These are phyloP conservation scores for Orthosia incerta DNA, from an alignment of 2,888 invertebrate species.

Conservation along the genomic window DNA sequence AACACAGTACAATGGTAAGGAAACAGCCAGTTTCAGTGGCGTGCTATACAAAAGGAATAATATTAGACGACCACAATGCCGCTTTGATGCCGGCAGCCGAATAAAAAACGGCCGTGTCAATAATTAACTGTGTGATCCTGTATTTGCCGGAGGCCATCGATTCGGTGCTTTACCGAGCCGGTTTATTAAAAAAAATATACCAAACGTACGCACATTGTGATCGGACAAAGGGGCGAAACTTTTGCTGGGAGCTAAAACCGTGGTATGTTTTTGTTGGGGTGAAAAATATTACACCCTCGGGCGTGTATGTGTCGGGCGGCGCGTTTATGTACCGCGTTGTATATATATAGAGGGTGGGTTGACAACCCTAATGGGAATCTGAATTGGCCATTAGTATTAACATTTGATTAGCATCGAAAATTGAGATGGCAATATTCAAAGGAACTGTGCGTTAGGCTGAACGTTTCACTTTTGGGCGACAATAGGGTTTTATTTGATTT, in stretches of 20 bases:
- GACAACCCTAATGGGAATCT: conserved; percentile 69
- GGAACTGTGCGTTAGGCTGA: conserved; percentile 45
- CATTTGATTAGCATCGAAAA: conserved; percentile 70
- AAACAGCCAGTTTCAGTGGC: conserved; percentile 82
- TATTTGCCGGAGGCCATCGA: conserved; percentile 86
- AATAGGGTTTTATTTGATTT: conserved; percentile 22
- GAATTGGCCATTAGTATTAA: conserved; percentile 74
- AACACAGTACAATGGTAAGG: conserved; percentile 83
- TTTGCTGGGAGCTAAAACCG: conserved; percentile 74
- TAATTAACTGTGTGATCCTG: conserved; percentile 89
- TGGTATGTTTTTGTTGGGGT: conserved; percentile 86
- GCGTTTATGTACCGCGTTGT: conserved; percentile 65
- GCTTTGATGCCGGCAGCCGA: conserved; percentile 72
- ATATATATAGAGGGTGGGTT: conserved; percentile 62
- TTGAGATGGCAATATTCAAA: conserved; percentile 53
- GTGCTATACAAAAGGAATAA: conserved; percentile 78
- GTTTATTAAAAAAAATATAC: conserved; percentile 80
- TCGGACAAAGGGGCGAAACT: conserved; percentile 81
- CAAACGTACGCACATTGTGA: conserved; percentile 79
- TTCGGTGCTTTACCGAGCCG: conserved; percentile 75
- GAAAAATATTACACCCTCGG: conserved; percentile 90
- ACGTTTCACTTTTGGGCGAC: conserved; percentile 22
- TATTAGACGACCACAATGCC: conserved; percentile 83
- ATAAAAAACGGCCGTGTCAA: conserved; percentile 90
- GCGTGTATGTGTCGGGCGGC: conserved; percentile 77